phyloP scores from a whole-genome alignment of 2,888 invertebrate genomes.

The Escarpia spicata region DNA sequence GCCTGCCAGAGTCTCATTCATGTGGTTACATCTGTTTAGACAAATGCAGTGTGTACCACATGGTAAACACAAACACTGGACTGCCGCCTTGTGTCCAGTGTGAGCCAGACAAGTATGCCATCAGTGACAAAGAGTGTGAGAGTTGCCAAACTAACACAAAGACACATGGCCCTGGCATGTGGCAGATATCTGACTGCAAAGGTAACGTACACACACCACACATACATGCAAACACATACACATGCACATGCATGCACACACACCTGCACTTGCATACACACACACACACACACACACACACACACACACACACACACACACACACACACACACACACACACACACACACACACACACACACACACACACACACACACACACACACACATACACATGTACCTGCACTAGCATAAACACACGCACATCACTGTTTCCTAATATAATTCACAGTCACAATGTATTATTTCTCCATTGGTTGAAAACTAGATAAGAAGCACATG shows the following conservation, averaged over 20 bases:
- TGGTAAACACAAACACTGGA: not conserved
- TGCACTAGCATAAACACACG: not conserved
- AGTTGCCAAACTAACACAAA: not conserved
- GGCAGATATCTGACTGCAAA: not conserved
- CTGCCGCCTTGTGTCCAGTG: conserved; percentile 16
- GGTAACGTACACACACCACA: not conserved
- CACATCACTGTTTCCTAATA: not conserved
- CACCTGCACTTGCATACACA: not conserved
- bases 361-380: too few relatives aligned
- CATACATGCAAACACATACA: too few relatives aligned
- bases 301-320: not conserved
- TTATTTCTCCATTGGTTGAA: not conserved
- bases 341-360: too few relatives aligned
- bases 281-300: not conserved
- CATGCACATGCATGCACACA: not conserved
- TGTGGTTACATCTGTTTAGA: not conserved
- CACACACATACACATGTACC: too few relatives aligned
- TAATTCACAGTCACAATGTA: not conserved
- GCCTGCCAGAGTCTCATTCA: not conserved
- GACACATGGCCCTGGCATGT: not conserved
- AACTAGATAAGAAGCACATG: not conserved
- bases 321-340: too few relatives aligned
- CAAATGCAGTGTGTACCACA: conserved; percentile 2
- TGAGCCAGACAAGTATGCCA: not conserved
- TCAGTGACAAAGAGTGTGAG: not conserved